phyloP scores from a whole-genome alignment of 2,797 vertebrate species.

The Arctocebus calabarensis region DNA sequence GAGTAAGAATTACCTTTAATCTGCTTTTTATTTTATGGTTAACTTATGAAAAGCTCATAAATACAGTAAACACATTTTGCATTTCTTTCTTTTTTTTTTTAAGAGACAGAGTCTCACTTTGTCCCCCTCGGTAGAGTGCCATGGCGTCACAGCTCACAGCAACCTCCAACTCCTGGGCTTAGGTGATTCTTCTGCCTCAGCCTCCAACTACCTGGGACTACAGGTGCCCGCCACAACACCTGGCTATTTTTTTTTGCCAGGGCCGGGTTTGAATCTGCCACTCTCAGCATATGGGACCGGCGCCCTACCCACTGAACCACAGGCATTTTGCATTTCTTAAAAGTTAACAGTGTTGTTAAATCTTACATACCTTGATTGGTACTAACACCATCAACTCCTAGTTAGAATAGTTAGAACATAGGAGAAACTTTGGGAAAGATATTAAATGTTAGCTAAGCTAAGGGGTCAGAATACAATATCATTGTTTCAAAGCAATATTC shows the following conservation, averaged over 20 bases:
- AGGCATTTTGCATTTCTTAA: constrained; percentile 38
- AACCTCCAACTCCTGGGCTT: too few relatives aligned
- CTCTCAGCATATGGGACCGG: too few relatives aligned
- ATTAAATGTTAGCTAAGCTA: constrained; percentile 52
- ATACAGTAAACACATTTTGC: background rate
- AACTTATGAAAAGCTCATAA: constrained; percentile 64
- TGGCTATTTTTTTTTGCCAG: too few relatives aligned
- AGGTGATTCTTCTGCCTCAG: too few relatives aligned
- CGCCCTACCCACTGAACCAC: too few relatives aligned
- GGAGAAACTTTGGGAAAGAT: constrained; percentile 53
- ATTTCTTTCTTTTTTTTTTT: constrained; percentile 22
- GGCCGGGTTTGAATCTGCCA: too few relatives aligned
- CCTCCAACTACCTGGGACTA: too few relatives aligned
- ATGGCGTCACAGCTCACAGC: too few relatives aligned
- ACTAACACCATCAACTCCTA: constrained; percentile 17
- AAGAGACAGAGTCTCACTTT: too few relatives aligned
- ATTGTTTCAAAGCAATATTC: constrained; percentile 67
- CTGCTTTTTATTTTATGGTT: constrained; percentile 30
- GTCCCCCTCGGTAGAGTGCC: too few relatives aligned
- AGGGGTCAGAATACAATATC: constrained; percentile 64
- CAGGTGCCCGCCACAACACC: too few relatives aligned
- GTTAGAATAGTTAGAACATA: constrained; percentile 42
- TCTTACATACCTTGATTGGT: constrained; percentile 31
- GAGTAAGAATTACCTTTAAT: constrained; percentile 19
- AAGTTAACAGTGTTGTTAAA: constrained; percentile 53